Evolutionary conservation across 2,888 invertebrate species (phyloP).

Genomic region (Nemoura dubitans): DNA sequence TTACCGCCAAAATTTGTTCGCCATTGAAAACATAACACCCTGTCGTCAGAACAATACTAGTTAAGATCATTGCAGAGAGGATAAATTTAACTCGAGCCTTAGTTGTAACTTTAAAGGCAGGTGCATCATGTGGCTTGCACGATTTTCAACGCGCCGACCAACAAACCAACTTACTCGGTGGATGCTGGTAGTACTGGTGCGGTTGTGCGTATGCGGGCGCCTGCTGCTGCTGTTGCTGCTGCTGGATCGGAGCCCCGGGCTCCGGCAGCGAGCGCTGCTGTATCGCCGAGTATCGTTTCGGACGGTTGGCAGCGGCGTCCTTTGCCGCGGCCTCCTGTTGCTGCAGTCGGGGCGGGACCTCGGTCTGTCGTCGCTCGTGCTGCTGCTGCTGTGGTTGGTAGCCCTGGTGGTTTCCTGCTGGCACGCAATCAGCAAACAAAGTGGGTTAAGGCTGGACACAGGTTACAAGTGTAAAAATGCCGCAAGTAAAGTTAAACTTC

Average conservation of each 20-base stretch:
- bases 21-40: no score
- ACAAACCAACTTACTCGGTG: constrained; percentile 14
- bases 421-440: neutral
- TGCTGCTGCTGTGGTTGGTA: constrained; percentile 32
- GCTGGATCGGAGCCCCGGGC: constrained; percentile 57
- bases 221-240: constrained; percentile 51
- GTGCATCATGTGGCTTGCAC: no score
- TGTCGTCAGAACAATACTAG: no score
- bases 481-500: no score
- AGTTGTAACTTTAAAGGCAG: no score
- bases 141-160: no score
- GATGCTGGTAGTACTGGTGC: constrained; percentile 39
- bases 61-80: no score
- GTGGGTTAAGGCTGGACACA: no score
- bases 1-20: no score
- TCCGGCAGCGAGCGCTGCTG: constrained; percentile 69
- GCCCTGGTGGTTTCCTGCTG: neutral
- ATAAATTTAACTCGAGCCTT: no score
- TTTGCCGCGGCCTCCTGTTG: constrained; percentile 45
- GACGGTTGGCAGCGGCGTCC: constrained; percentile 59
- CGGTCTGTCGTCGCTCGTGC: constrained; percentile 34
- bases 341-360: constrained; percentile 53
- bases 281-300: constrained; percentile 75
- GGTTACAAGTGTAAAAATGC: no score
- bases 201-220: constrained; percentile 42